Conservation (phyloP, 1,140 invertebrate genomes). For the Diabrotica undecimpunctata region DNA sequence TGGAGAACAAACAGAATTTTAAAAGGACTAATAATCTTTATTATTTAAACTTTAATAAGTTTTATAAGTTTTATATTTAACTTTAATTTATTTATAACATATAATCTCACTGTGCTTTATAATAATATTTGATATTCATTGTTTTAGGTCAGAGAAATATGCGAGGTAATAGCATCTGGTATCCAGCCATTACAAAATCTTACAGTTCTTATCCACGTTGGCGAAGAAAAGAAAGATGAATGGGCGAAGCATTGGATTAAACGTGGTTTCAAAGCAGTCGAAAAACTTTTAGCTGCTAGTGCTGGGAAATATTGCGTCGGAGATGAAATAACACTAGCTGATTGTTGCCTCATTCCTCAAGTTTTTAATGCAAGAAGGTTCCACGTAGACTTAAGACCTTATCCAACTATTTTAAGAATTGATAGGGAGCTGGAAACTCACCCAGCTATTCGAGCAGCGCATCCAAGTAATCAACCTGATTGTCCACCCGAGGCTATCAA, state of each 20-base stretch:
- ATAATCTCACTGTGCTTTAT: no score
- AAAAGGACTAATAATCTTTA: no score
- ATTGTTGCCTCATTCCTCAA: conserved; percentile 93
- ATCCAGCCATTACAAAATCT: conserved; percentile 96
- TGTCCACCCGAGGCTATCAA: conserved; percentile 81
- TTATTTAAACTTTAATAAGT: no score
- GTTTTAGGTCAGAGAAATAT: conserved; percentile 64
- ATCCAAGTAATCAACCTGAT: conserved; percentile 87
- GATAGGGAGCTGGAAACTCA: conserved; percentile 81
- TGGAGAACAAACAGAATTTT: no score
- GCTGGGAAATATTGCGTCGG: conserved; percentile 94
- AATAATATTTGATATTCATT: background rate
- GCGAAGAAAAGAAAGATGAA: conserved; percentile 80
- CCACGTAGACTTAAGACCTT: conserved; percentile 84
- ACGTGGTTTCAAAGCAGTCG: conserved; percentile 83
- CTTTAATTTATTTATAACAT: no score
- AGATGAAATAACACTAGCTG: conserved; percentile 89
- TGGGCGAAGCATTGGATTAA: conserved; percentile 94
- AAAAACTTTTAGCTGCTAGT: conserved; percentile 71
- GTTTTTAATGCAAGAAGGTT: conserved; percentile 61
- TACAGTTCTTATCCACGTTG: conserved; percentile 78
- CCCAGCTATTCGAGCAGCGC: conserved; percentile 82
- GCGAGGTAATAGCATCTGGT: conserved; percentile 82
- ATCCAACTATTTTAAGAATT: conserved; percentile 84
- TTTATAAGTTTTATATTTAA: no score